Evolutionary conservation across 2,888 invertebrate species (phyloP).

Genomic region (Archips xylosteana): DNA sequence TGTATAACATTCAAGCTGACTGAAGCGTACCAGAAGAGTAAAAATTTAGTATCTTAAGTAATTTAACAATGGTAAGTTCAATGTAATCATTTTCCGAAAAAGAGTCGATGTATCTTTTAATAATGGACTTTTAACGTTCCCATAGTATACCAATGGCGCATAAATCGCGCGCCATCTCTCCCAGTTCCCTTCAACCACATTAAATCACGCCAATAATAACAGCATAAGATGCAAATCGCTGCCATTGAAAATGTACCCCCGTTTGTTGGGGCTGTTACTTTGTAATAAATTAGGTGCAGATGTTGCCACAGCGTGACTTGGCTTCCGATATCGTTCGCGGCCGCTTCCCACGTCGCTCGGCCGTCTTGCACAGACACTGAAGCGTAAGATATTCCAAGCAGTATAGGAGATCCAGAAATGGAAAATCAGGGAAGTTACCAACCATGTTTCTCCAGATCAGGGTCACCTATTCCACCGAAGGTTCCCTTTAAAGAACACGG

Average conservation of each 20-base stretch:
- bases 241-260: slow-evolving; percentile 57
- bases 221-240: slow-evolving; percentile 56
- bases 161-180: slow-evolving; percentile 37
- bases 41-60: neutral
- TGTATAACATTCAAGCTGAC: neutral
- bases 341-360: slow-evolving; percentile 47
- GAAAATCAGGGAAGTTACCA: slow-evolving; percentile 45
- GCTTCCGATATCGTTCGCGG: slow-evolving; percentile 49
- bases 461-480: slow-evolving; percentile 42
- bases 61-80: neutral
- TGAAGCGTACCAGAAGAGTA: neutral
- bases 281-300: slow-evolving; percentile 70
- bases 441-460: slow-evolving; percentile 45
- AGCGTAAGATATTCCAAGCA: slow-evolving; percentile 39
- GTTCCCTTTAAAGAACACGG: slow-evolving; percentile 24
- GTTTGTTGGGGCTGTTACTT: slow-evolving; percentile 48
- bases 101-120: slow-evolving; percentile 15
- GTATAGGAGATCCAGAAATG: slow-evolving; percentile 44
- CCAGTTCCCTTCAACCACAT: slow-evolving; percentile 30
- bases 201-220: slow-evolving; percentile 45
- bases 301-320: slow-evolving; percentile 62
- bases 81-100: neutral
- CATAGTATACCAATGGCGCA: slow-evolving; percentile 22
- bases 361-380: slow-evolving; percentile 38
- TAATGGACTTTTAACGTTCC: slow-evolving; percentile 20